These are phyloP conservation scores for Rhynchophorus ferrugineus DNA, from an alignment of 1,140 invertebrate genomes.

Conservation along the genomic window DNA sequence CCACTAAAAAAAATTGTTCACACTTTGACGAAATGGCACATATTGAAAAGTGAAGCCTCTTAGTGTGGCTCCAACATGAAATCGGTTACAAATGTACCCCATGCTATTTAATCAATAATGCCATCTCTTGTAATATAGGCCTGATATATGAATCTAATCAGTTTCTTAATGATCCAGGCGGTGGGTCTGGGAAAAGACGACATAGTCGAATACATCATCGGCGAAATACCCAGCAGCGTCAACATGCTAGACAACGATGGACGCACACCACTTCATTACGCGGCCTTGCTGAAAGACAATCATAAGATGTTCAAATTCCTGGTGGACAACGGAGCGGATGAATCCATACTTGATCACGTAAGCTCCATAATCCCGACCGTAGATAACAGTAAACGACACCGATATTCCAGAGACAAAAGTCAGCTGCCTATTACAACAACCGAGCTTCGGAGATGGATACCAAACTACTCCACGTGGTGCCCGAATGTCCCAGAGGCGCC, in stretches of 20 bases:
- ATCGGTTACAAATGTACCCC: no score
- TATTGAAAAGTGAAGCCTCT: no score
- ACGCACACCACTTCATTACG: conserved; percentile 85
- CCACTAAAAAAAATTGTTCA: no score
- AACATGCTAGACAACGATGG: conserved; percentile 70
- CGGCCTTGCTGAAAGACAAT: conserved; percentile 66
- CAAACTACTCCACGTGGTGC: conserved; percentile 57
- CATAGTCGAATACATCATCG: conserved; percentile 65
- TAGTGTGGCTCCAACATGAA: no score
- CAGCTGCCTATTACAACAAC: conserved; percentile 67
- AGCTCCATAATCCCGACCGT: conserved; percentile 32
- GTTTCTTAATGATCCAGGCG: no score
- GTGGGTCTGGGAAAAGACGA: conserved; percentile 68
- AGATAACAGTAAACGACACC: neutral
- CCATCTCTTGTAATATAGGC: no score
- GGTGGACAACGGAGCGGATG: conserved; percentile 66
- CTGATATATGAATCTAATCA: no score
- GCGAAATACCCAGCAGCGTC: conserved; percentile 59
- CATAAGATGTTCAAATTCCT: conserved; percentile 66
- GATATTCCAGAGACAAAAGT: conserved; percentile 64
- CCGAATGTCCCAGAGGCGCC: conserved; percentile 69
- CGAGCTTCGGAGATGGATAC: conserved; percentile 67
- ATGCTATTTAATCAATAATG: no score
- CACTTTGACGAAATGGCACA: no score
- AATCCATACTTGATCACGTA: conserved; percentile 74